Evolutionary conservation across 2,797 vertebrate species (phyloP).

Genomic region (Melanotaenia nigrans): DNA sequence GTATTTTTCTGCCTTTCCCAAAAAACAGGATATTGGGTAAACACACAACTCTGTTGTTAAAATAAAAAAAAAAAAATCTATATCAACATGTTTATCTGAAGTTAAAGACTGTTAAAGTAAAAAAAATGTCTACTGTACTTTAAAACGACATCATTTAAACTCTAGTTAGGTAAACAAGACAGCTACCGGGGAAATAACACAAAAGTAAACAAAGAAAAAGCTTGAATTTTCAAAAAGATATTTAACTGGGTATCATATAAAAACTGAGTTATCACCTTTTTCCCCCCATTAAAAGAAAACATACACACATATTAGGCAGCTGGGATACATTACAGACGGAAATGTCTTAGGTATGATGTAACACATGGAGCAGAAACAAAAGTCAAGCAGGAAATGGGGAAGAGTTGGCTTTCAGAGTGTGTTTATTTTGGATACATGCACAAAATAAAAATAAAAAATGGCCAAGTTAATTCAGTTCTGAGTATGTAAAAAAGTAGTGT

Average conservation of each 20-base stretch:
- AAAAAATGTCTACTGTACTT: background rate
- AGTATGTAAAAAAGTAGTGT: background rate
- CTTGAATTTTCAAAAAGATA: background rate
- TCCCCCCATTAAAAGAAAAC: background rate
- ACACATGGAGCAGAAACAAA: conserved; percentile 31
- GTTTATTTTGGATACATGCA: conserved; percentile 62
- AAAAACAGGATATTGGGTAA: too few relatives aligned
- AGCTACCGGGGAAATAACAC: background rate
- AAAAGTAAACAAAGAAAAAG: too few relatives aligned
- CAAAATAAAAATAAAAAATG: conserved; percentile 3
- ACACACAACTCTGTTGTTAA: background rate
- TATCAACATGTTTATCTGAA: background rate
- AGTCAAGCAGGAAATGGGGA: background rate
- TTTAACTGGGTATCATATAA: background rate
- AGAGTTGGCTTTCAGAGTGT: conserved; percentile 23
- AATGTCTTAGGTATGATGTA: conserved; percentile 28
- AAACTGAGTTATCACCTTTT: background rate
- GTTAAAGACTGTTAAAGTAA: background rate
- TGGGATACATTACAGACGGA: conserved; percentile 29
- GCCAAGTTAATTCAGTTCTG: conserved; percentile 22
- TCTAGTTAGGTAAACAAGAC: background rate
- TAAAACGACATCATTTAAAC: background rate
- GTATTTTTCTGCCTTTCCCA: background rate
- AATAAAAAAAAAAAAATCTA: background rate
- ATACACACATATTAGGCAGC: conserved; percentile 12